phyloP scores from a whole-genome alignment of 1,140 invertebrate genomes.

The Conus ventricosus region DNA sequence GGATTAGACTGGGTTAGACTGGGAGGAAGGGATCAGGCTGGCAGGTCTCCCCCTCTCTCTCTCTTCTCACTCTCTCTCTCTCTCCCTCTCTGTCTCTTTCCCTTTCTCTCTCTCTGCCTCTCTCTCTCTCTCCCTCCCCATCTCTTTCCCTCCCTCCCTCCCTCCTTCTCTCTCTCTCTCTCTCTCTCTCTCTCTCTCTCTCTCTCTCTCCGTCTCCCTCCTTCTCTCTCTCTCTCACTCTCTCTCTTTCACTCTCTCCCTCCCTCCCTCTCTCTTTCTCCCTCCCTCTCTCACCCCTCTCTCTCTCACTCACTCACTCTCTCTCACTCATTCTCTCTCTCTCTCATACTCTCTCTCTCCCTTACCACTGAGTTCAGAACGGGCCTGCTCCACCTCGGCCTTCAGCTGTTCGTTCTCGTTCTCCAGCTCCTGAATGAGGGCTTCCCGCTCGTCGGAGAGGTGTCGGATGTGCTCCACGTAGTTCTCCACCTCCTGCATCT shows the following conservation, averaged over 20 bases:
- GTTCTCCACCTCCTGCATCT: constrained; percentile 73
- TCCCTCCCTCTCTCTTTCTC: too few relatives aligned
- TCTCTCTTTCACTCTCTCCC: too few relatives aligned
- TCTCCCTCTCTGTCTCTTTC: constrained; percentile 72
- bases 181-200: too few relatives aligned
- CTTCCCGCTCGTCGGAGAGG: constrained; percentile 71
- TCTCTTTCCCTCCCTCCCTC: constrained; percentile 53
- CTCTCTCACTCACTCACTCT: too few relatives aligned
- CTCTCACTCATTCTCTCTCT: too few relatives aligned
- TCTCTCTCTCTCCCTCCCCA: constrained; percentile 62
- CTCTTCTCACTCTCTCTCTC: constrained; percentile 65
- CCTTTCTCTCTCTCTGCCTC: constrained; percentile 58
- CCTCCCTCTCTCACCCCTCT: too few relatives aligned
- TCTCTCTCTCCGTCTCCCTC: too few relatives aligned
- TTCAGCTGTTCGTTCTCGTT: constrained; percentile 71
- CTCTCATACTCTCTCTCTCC: background rate
- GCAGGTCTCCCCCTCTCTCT: constrained; percentile 71
- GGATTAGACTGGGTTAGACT: too few relatives aligned
- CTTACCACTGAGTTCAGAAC: constrained; percentile 60
- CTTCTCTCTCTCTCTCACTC: too few relatives aligned
- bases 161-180: too few relatives aligned
- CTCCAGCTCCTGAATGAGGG: constrained; percentile 71
- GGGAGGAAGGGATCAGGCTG: constrained; percentile 13
- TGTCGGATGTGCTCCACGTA: constrained; percentile 73
- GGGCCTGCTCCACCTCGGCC: constrained; percentile 59